phyloP scores from a whole-genome alignment of 2,888 invertebrate genomes.

The Plagodis pulveraria region DNA sequence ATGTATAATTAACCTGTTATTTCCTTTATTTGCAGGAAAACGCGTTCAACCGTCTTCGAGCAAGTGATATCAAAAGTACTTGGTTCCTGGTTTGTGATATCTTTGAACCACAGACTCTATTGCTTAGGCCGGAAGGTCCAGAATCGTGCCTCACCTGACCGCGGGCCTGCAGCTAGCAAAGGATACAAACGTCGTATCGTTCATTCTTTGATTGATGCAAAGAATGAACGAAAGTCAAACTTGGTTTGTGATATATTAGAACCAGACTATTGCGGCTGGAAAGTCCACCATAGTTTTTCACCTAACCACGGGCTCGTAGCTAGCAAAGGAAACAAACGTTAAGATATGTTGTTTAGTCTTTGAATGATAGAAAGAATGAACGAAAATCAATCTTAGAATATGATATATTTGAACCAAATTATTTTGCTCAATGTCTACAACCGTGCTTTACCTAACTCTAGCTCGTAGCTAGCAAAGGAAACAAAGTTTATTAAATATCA shows the following conservation, averaged over 20 bases:
- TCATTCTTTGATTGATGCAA: background rate
- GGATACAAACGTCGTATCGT: background rate
- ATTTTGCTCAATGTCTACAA: no score
- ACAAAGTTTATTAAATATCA: background rate
- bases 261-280: no score
- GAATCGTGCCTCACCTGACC: constrained; percentile 16
- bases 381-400: background rate
- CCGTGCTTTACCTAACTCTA: no score
- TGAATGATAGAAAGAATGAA: background rate
- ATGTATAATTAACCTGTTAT: background rate
- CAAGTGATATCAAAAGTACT: constrained; percentile 55
- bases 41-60: constrained; percentile 67
- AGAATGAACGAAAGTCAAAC: background rate
- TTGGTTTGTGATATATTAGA: no score
- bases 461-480: background rate
- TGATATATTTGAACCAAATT: background rate
- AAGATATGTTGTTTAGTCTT: background rate
- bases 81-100: constrained; percentile 10
- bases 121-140: constrained; percentile 23
- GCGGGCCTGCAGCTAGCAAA: constrained; percentile 5
- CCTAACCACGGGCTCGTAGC: no score
- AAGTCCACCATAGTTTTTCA: no score
- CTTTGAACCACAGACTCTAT: constrained; percentile 18
- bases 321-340: background rate
- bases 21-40: constrained; percentile 48